These are phyloP conservation scores for Cheumatopsyche charites DNA, from an alignment of 1,140 invertebrate genomes.

Conservation along the genomic window DNA sequence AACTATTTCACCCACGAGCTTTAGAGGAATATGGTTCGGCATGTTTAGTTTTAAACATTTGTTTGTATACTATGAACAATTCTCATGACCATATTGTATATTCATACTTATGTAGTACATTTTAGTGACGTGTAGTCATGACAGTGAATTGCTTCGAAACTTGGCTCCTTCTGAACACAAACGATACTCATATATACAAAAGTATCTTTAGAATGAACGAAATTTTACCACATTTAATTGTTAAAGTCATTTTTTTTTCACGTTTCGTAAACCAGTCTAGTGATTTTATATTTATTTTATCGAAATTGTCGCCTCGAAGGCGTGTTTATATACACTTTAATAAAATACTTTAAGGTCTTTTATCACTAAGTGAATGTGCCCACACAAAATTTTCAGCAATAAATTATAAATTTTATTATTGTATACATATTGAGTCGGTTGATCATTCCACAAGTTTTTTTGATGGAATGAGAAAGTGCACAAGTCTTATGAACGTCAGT, in stretches of 20 bases:
- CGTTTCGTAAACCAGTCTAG: too few relatives aligned
- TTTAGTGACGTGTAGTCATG: conserved; percentile 15
- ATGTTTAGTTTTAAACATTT: conserved; percentile 44
- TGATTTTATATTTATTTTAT: not conserved
- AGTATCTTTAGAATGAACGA: not conserved
- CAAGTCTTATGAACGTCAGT: conserved; percentile 37
- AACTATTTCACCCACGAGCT: too few relatives aligned
- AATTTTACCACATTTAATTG: too few relatives aligned
- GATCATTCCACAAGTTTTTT: conserved; percentile 33
- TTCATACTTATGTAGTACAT: conserved; percentile 22
- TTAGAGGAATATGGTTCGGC: conserved; percentile 39
- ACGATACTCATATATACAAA: conserved; percentile 1
- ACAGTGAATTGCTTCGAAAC: conserved; percentile 1
- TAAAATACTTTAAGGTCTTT: not conserved
- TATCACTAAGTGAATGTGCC: conserved; percentile 44
- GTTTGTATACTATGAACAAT: conserved; percentile 44
- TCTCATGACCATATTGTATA: conserved; percentile 41
- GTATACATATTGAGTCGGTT: conserved; percentile 30
- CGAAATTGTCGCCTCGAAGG: not conserved
- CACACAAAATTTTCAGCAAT: conserved; percentile 48
- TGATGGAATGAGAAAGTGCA: conserved; percentile 37
- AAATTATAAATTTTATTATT: conserved; percentile 43
- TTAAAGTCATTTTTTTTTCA: too few relatives aligned
- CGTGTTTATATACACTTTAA: conserved; percentile 15
- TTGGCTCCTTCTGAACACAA: not conserved